Evolutionary conservation across 2,113 vertebrate genomes (phyloP).

Genomic region (Platichthys flesus): DNA sequence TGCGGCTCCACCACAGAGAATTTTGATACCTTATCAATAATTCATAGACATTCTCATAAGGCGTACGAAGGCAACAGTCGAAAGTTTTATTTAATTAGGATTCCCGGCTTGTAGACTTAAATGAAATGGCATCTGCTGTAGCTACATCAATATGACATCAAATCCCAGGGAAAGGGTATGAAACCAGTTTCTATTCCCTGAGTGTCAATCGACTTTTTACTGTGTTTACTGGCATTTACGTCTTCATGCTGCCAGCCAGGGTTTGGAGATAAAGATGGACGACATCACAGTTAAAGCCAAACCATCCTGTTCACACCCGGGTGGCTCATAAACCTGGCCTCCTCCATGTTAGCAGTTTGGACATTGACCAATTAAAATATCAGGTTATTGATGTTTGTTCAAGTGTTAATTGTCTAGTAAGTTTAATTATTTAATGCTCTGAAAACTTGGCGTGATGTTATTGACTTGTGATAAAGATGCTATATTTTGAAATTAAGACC

Average conservation of each 20-base stretch:
- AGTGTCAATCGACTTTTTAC: not conserved
- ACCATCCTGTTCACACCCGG: too few species aligned
- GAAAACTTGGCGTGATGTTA: too few species aligned
- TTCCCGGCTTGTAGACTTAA: constrained; percentile 19
- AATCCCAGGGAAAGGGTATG: not conserved
- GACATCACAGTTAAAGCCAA: not conserved
- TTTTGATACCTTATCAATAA: constrained; percentile 20
- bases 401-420: too few species aligned
- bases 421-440: too few species aligned
- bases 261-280: not conserved
- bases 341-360: too few species aligned
- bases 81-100: not conserved
- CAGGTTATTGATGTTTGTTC: too few species aligned
- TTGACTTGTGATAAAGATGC: too few species aligned
- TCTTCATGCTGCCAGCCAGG: not conserved
- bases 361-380: too few species aligned
- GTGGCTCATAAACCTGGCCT: too few species aligned
- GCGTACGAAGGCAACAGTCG: constrained; percentile 12
- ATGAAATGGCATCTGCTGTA: constrained; percentile 23
- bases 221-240: not conserved
- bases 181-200: constrained; percentile 2
- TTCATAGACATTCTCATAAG: constrained; percentile 11
- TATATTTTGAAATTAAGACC: not conserved
- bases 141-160: constrained; percentile 8
- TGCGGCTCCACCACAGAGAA: not conserved